phyloP scores from a whole-genome alignment of 2,888 invertebrate species.

The Morinoia aosen region DNA sequence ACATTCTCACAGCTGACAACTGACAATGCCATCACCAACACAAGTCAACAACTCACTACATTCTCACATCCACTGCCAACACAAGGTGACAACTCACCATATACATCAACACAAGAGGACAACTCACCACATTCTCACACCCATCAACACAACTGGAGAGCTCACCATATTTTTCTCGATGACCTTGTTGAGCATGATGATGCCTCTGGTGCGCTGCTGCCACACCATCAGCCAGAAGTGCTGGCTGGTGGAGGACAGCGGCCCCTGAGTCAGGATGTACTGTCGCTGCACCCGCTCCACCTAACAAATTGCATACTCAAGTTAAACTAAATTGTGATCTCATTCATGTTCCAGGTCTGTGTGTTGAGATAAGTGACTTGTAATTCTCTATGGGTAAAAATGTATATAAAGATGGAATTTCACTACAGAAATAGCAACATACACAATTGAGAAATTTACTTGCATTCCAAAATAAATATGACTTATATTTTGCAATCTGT shows the following conservation, averaged over 20 bases:
- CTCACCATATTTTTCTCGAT: constrained; percentile 89
- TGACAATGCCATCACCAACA: too few relatives aligned
- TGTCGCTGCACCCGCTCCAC: constrained; percentile 86
- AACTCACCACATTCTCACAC: too few relatives aligned
- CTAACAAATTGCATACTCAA: constrained; percentile 72
- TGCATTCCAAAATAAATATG: too few relatives aligned
- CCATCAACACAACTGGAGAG: constrained; percentile 41
- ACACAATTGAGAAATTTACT: too few relatives aligned
- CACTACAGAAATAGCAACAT: too few relatives aligned
- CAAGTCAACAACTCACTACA: too few relatives aligned
- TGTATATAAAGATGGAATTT: not conserved
- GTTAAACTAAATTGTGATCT: not conserved
- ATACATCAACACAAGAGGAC: not conserved
- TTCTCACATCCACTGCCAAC: not conserved
- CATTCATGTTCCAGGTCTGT: not conserved
- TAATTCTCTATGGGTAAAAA: not conserved
- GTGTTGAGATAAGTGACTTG: not conserved
- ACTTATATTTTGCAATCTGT: too few relatives aligned
- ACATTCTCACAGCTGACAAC: too few relatives aligned
- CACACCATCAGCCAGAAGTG: constrained; percentile 99
- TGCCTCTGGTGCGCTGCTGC: constrained; percentile 91
- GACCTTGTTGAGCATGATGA: constrained; percentile 95
- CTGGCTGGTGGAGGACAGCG: constrained; percentile 85
- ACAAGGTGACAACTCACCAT: not conserved
- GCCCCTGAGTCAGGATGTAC: constrained; percentile 95